Conservation (phyloP, 2,888 invertebrate genomes). For the Lacanobia wlatinum region DNA sequence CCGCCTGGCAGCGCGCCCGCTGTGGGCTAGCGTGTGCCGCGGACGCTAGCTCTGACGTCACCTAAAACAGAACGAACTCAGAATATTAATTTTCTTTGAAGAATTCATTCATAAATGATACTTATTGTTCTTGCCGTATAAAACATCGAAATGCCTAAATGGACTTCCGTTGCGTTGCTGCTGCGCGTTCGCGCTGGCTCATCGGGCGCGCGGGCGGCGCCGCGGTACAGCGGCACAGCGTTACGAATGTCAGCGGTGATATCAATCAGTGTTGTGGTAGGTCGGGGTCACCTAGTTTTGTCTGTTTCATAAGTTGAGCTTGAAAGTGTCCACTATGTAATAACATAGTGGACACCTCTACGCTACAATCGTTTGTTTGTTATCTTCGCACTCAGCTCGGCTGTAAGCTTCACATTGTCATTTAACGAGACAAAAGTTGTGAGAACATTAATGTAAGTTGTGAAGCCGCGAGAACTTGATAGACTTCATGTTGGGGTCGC, state of each 20-base stretch:
- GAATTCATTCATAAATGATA: not conserved
- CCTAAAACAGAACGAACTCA: not conserved
- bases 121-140: not conserved
- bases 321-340: not conserved
- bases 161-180: not conserved
- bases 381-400: not conserved
- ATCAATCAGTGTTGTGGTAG: slow-evolving; percentile 8
- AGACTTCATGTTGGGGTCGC: no score
- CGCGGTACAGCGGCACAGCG: not conserved
- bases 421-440: not conserved
- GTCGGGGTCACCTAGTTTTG: not conserved
- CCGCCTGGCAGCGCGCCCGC: not conserved
- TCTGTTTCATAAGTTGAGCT: not conserved
- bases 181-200: not conserved
- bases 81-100: not conserved
- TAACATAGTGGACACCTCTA: no score
- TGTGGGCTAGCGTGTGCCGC: no score
- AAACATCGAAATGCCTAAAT: no score
- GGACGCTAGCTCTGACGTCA: not conserved
- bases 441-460: slow-evolving; percentile 18
- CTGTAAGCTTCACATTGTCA: not conserved
- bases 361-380: slow-evolving; percentile 2
- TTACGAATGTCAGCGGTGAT: not conserved
- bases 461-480: not conserved
- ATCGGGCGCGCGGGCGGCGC: not conserved